Base-by-base conservation (phyloP, 1,140 invertebrate genomes). In the Telenomus remus region DNA sequence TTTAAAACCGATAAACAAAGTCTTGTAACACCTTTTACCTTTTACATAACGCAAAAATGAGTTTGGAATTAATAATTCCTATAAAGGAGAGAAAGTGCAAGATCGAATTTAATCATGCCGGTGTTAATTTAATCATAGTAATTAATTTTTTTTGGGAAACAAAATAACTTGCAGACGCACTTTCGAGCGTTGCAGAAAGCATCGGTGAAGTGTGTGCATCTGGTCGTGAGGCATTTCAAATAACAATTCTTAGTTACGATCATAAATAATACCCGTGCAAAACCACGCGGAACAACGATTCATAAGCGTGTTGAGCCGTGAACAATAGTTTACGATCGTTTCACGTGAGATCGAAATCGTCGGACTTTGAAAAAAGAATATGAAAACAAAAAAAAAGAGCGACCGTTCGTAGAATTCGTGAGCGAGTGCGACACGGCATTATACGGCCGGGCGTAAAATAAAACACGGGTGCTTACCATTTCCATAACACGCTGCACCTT, bases 251-350 rank as follows among this genome's bases (percentile, higher is more conserved):
- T n/a, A 39, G n/a, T 27, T 27, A 11, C 49, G 50, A 59, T 55
- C 66, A 49, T 70, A 69, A 69, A 69, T 51, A 60, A 47, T 60
- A 59, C 57, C 57, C 51, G 61, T 61, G 57, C 57, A 61, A 61
- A 60, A 53, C 65, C 10, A 47, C 14, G 12, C 37, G 12, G 5
- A 39, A 47, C 65, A 68, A 47, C 19, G 39, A 56, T 55, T 56
- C 63, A 65, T 34, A 37, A 48, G 16, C 14, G 37, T 27, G 47
- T 16, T 15, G 48, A 13, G 65, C 33, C 47, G 43, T 12, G 46
- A 50, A 49, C 50, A 49, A 61, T 71, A 33, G 15, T 72, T 64
- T 64, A 53, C 69, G 68, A 61, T 54, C 35, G 47, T 37, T 56
- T 71, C 34, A 27, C 35, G 37, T 39, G 46, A 63, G 57, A 63